Percentiles rank a stretch among this genome's conserved stretches.
These are phyloP conservation scores for Centropus bengalensis DNA, from an alignment of 2,113 vertebrate genomes.

Conservation along the genomic window DNA sequence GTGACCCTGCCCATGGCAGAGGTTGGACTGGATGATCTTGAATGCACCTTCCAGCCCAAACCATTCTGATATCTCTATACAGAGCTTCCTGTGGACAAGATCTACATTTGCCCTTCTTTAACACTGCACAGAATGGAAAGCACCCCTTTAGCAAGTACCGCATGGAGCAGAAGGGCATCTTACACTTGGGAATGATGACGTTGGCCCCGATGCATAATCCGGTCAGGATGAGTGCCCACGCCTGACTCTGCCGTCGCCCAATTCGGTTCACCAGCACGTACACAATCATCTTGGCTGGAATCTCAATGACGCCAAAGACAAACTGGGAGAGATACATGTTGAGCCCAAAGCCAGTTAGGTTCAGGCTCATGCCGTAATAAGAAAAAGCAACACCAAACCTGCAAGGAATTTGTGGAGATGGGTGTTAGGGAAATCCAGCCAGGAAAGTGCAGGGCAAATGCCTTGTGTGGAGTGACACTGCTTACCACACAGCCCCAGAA, in stretches of 20 bases:
- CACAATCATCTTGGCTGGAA: constrained; percentile 81
- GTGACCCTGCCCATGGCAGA: too few relatives aligned
- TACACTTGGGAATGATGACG: constrained; percentile 73
- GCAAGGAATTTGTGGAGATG: background rate
- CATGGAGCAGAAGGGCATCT: background rate
- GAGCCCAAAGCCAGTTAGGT: constrained; percentile 81
- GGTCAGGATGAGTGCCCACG: constrained; percentile 73
- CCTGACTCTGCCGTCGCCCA: constrained; percentile 80
- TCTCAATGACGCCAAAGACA: constrained; percentile 81
- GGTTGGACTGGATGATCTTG: too few relatives aligned
- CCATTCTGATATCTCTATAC: background rate
- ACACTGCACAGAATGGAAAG: background rate
- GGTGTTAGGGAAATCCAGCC: background rate
- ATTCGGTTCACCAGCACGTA: constrained; percentile 75
- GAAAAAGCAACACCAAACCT: constrained; percentile 89
- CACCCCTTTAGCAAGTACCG: background rate
- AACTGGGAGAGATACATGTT: constrained; percentile 84
- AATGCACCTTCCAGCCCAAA: too few relatives aligned
- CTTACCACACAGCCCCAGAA: constrained; percentile 55
- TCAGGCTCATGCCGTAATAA: constrained; percentile 87
- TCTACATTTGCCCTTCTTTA: background rate
- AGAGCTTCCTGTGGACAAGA: background rate
- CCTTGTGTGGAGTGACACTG: fast-evolving
- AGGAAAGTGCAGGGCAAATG: background rate
- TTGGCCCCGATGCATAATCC: constrained; percentile 76